Evolutionary conservation across 2,797 vertebrate genomes (phyloP).

Genomic region (Sternarchorhynchus goeldii): DNA sequence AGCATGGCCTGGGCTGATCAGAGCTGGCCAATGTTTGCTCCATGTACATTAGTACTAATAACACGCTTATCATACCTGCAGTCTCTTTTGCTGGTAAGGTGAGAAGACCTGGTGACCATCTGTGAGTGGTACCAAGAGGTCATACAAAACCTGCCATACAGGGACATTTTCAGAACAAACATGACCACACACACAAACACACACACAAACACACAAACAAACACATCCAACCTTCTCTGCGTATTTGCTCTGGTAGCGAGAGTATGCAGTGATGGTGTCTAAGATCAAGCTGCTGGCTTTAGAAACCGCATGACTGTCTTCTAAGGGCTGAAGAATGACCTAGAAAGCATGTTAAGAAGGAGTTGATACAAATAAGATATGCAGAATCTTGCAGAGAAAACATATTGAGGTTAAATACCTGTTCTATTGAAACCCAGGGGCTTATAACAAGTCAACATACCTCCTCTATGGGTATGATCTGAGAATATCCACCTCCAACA

Average conservation of each 20-base stretch:
- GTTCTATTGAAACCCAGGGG: not conserved
- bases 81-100: slow-evolving; percentile 78
- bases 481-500: slow-evolving; percentile 84
- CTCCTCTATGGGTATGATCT: slow-evolving; percentile 86
- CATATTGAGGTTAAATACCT: no score
- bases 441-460: slow-evolving; percentile 61
- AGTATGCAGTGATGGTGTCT: slow-evolving; percentile 79
- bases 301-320: slow-evolving; percentile 84
- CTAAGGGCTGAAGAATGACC: slow-evolving; percentile 85
- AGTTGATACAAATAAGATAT: not conserved
- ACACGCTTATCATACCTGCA: slow-evolving; percentile 67
- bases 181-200: not conserved
- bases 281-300: slow-evolving; percentile 82
- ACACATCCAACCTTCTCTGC: slow-evolving; percentile 76
- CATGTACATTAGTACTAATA: no score
- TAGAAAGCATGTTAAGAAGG: slow-evolving; percentile 48
- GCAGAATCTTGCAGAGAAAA: not conserved
- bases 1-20: not conserved
- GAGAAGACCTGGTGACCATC: slow-evolving; percentile 77
- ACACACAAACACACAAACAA: not conserved
- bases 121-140: slow-evolving; percentile 78
- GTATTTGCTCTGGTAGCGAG: slow-evolving; percentile 81
- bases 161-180: not conserved
- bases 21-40: no score
- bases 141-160: slow-evolving; percentile 78